Conservation (phyloP, 2,888 invertebrate species). For the Diachrysia chrysitis region DNA sequence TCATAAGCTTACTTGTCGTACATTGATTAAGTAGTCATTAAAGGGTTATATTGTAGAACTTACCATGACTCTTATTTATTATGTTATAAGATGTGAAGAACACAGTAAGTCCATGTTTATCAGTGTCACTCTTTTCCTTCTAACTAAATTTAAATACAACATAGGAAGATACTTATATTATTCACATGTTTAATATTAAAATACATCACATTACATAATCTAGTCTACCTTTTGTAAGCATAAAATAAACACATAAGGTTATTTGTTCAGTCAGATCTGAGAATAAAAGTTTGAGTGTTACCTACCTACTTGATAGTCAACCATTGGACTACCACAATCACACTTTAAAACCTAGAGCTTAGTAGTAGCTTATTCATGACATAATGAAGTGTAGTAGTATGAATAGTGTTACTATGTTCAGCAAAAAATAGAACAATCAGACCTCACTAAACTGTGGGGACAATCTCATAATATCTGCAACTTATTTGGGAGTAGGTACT, state of each 20-base stretch:
- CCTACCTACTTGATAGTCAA: not conserved
- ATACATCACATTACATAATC: not conserved
- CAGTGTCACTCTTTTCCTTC: not conserved
- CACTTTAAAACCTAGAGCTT: not conserved
- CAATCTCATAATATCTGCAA: no score
- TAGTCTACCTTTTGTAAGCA: slow-evolving; percentile 4
- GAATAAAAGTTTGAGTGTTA: not conserved
- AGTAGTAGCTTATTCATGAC: not conserved
- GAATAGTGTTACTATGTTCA: not conserved
- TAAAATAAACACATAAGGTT: not conserved
- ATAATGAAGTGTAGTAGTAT: not conserved
- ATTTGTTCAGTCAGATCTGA: not conserved
- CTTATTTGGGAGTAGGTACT: no score
- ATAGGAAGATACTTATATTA: slow-evolving; percentile 1
- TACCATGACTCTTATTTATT: slow-evolving; percentile 18
- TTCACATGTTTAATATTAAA: not conserved
- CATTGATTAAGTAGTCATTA: slow-evolving; percentile 23
- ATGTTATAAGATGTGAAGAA: slow-evolving; percentile 7
- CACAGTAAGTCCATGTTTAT: not conserved
- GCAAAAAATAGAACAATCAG: not conserved
- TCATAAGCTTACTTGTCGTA: slow-evolving; percentile 68
- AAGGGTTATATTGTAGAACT: slow-evolving; percentile 24
- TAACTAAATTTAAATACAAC: not conserved
- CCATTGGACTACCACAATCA: not conserved
- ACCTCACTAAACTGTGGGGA: no score